Conservation (phyloP, 2,797 vertebrate genomes). For the Diceros bicornis region DNA sequence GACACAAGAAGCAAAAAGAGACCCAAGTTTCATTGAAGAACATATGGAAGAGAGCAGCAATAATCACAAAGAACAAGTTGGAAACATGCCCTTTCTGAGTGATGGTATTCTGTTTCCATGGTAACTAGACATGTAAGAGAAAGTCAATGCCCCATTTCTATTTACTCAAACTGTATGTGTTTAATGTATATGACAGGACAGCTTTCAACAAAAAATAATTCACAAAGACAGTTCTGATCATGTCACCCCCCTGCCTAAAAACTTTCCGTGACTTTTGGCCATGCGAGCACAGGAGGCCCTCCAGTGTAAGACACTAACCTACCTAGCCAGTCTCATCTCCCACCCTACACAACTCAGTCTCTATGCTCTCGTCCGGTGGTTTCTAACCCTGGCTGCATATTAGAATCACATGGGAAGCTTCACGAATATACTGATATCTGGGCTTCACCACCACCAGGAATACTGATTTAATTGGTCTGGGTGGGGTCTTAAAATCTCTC, state of each 20-base stretch:
- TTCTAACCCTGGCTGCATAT: neutral
- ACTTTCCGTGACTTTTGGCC: neutral
- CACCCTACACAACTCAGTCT: neutral
- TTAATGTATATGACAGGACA: neutral
- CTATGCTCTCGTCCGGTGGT: neutral
- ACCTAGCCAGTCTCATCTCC: neutral
- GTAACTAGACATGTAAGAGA: neutral
- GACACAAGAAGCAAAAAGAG: neutral
- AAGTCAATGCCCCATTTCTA: neutral
- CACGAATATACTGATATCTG: neutral
- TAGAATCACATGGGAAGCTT: neutral
- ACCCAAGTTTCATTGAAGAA: neutral
- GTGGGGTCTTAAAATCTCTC: conserved; percentile 33
- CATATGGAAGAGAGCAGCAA: neutral
- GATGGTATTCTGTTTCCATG: conserved; percentile 35
- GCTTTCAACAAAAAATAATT: conserved; percentile 59
- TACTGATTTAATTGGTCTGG: conserved; percentile 24
- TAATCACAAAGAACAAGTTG: neutral
- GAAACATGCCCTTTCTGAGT: neutral
- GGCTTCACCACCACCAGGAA: neutral
- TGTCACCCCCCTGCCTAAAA: neutral
- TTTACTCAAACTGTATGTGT: conserved; percentile 15
- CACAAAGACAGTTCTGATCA: conserved; percentile 11
- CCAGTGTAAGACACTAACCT: no score
- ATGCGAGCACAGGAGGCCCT: neutral